Base-by-base conservation (phyloP, 53 echinoderm and acorn worm genomes). In the Holothuria scabra region DNA sequence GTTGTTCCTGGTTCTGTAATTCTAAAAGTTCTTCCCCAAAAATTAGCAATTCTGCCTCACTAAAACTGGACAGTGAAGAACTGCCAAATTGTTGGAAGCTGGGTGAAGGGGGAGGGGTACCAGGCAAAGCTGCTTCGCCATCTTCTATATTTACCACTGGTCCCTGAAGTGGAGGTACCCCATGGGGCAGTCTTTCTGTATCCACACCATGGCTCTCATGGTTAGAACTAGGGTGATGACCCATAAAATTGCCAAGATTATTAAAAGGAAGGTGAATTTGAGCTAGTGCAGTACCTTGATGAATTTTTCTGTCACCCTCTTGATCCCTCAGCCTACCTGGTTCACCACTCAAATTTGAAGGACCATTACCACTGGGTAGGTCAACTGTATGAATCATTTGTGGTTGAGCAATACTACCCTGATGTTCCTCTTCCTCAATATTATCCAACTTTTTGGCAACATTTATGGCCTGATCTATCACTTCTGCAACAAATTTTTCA, bases 381-480 rank as follows among this genome's bases (percentile, higher is more conserved):
- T 52, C 18, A 52, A 14, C 1, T 16, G 14, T 18, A 16, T 16
- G 52, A 16, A 16, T 18, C 14, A 16, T 52, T 4, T 52, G 52
- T 1, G 18, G 18, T 16, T 52, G 52, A 16, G 52, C 14, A 18
- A 18, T 16, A 18, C 2, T 52, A 16, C 52, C 52, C 18, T 52
- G 52, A 52, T 78, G 35, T 9, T 46, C 55, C 28, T 63, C 69
- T 30, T 46, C 78, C 49, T 68, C 55, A 14, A 11, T 34, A 49
- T 52, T 56, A 60, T 81, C 82, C 10, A 80, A 87, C 49, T 87
- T 70, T 29, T 90, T 87, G 46, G 90, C 85, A 59, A 90, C 90
- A 59, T 85, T 85, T 33, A 67, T 69, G 7, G 91, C 95, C 34
- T 89, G 72, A 23, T 76, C 87, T 13, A 91, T 84, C 22, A 89